Base-by-base conservation (phyloP, 2,113 vertebrate genomes). In the Dipodomys ordii region DNA sequence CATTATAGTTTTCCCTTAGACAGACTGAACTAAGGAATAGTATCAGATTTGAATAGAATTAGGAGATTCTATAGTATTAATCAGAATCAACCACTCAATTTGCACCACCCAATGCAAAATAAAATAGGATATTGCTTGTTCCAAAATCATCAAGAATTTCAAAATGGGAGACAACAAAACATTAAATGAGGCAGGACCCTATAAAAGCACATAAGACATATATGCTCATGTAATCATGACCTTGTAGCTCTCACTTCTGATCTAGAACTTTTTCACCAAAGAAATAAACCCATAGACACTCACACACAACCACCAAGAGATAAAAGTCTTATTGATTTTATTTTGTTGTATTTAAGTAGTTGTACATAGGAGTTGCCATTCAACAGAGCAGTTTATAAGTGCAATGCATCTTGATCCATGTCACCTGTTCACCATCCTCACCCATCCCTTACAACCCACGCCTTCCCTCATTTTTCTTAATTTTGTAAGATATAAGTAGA, bases 191-290 rank as follows among this genome's bases (percentile, higher is more conserved):
- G 2, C 20, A 9, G 30, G 15, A 18, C 27, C 39, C 44, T 62
- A 2, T 64, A 60, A 74, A 57, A 64, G 30, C 87, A 23, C 15
- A 49, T 22, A 86, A 39, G 9, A 57, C 53, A 57, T 57, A 57
- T 57, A 57, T 57, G 53, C 53, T 49, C 12, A 57, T 57, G 15
- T 57, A 57, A 57, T 16, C 53, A 57, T 57, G 15, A 57, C 11
- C 53, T 57, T 57, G 53, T 57, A 20, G 30, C 71, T n/a, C 84
- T 95, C 30, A 83, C 22, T 92, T 91, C 64, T 92, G 28, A 74
- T 83, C 7, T 46, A 88, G 92, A 92, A 49, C 88, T 49, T 80
- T 8, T 92, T 53, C n/a, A 85, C 20, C 20, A 86, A 69, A 57
- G n/a, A 84, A 71, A 80, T 23, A 90, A 65, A 57, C 0, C 3